Evolutionary conservation across 2,797 vertebrate species (phyloP).

Genomic region (Lemur catta): DNA sequence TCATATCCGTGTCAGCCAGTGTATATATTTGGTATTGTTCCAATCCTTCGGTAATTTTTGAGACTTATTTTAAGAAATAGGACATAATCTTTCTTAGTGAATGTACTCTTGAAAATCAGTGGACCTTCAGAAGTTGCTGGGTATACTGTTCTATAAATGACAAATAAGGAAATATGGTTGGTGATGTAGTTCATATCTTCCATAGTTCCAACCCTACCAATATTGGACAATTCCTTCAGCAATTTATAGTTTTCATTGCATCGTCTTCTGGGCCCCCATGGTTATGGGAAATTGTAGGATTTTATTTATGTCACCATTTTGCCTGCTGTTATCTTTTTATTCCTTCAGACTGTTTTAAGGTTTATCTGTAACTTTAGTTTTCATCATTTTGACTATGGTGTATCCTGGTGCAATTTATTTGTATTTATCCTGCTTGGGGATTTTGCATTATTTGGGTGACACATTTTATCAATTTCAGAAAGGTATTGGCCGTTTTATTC

Average conservation of each 20-base stretch:
- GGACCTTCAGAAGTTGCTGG: background rate
- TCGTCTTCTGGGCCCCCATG: background rate
- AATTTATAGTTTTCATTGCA: background rate
- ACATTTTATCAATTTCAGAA: background rate
- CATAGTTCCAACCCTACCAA: background rate
- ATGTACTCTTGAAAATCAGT: background rate
- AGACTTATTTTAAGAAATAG: background rate
- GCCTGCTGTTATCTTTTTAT: background rate
- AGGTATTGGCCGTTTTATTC: background rate
- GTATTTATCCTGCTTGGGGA: background rate
- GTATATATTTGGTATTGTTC: background rate
- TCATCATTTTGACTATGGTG: too few relatives aligned
- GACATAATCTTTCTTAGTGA: too few relatives aligned
- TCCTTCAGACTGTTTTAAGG: background rate
- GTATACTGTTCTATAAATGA: background rate
- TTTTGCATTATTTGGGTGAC: background rate
- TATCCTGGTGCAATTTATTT: background rate
- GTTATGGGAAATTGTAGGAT: background rate
- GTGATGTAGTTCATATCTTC: fast-evolving
- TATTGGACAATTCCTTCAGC: background rate
- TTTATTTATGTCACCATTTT: background rate
- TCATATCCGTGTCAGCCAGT: background rate
- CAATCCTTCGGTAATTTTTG: background rate
- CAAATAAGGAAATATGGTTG: background rate
- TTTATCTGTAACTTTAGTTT: background rate